These are phyloP conservation scores for Scatophagus argus DNA, from an alignment of 2,113 vertebrate species.

Conservation along the genomic window DNA sequence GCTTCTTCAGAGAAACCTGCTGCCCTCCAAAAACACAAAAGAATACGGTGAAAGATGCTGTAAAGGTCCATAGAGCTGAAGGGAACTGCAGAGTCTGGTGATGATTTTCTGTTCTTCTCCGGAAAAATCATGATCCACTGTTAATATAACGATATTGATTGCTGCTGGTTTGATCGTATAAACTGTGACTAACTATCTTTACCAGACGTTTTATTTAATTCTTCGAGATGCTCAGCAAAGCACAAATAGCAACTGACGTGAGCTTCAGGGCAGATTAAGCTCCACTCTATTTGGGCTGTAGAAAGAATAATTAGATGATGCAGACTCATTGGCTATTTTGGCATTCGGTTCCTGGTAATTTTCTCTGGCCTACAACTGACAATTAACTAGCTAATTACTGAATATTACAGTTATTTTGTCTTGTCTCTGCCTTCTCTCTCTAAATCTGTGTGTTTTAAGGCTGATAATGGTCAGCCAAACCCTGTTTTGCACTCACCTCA, in stretches of 20 bases:
- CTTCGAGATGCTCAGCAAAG: not conserved
- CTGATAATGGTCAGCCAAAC: slow-evolving; percentile 3
- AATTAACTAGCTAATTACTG: slow-evolving; percentile 19
- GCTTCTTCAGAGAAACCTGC: not conserved
- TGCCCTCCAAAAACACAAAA: not conserved
- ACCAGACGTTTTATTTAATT: not conserved
- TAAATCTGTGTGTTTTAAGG: not conserved
- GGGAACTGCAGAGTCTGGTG: not conserved
- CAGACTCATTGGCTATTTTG: not conserved
- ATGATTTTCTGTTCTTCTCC: not conserved
- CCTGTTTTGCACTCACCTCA: slow-evolving; percentile 17
- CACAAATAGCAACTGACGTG: not conserved
- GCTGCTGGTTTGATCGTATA: not conserved
- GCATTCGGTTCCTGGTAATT: slow-evolving; percentile 1
- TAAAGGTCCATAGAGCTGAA: not conserved
- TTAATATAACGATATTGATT: not conserved
- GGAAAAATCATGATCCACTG: not conserved
- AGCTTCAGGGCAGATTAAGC: not conserved
- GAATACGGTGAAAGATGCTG: not conserved
- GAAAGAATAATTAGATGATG: not conserved
- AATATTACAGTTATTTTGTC: slow-evolving; percentile 8
- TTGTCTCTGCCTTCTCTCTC: not conserved
- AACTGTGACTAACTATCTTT: not conserved
- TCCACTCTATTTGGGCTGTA: not conserved
- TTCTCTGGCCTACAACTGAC: slow-evolving; percentile 8